Base-by-base conservation (phyloP, 2,797 vertebrate species). In the Cyprinella venusta region DNA sequence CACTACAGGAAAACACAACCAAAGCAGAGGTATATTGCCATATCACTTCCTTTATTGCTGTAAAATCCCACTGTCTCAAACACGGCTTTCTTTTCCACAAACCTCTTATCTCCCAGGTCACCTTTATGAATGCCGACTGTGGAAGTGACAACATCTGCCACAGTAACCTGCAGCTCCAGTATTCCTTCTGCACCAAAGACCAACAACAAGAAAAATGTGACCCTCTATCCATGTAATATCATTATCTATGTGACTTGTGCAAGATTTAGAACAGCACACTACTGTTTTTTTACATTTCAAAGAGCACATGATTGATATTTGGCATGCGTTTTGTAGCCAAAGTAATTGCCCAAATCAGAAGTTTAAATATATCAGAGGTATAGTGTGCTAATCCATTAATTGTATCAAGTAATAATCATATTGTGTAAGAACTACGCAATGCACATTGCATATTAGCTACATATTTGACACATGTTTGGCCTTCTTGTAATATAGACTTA, bases 71-170 rank as follows among this genome's bases (percentile, higher is more conserved):
- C 3, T 18, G 8, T 48, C 26, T 78, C 16, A 33, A 33, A 54
- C 36, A 7, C 6, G 8, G 0, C 5, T 24, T 7, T 63, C 33
- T 19, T 33, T 54, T 13, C 7, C 38, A 15, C 5, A 36, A 21
- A 8, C 65, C 64, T 64, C 77, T 76, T 54, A 84, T 79, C 79
- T 86, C 76, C 75, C 84, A 95, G 96, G 94, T 97, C 76, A 91
- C 92, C 76, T 95, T 98, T 85, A 86, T 96, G 89, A 97, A 98
- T 91, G 93, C 94, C 82, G 97, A 95, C 48, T 98, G 97, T 85
- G 96, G 96, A 86, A 90, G 79, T 0, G 96, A 98, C 91, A 96
- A 96, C 5, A 80, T 96, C 79, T 98, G 97, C 85, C 93, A 96
- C 83, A 98, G 97, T 93, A 97, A 97, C 87, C 92, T 98, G 30